These are phyloP conservation scores for Ecdyonurus torrentis DNA, from an alignment of 2,888 invertebrate species.

Conservation along the genomic window DNA sequence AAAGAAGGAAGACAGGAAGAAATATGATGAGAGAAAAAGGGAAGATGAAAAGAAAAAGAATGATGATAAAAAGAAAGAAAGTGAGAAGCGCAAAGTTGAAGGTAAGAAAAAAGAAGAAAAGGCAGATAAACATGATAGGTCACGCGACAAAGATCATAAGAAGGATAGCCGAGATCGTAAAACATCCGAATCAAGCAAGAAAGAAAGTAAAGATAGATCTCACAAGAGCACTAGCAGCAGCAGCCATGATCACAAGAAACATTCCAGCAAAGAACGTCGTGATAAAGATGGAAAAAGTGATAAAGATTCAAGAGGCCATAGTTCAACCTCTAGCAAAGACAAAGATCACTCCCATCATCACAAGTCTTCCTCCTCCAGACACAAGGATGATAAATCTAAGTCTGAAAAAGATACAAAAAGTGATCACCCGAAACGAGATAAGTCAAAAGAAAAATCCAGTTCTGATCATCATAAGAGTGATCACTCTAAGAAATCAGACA, in stretches of 20 bases:
- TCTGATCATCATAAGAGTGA: neutral
- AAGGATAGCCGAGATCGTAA: neutral
- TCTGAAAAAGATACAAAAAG: neutral
- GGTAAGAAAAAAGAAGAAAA: neutral
- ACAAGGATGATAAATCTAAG: neutral
- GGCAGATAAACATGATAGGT: neutral
- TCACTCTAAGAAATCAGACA: neutral
- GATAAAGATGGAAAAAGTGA: neutral
- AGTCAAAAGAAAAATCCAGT: neutral
- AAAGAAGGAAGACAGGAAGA: neutral
- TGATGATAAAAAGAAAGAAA: neutral
- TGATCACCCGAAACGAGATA: neutral
- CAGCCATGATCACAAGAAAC: neutral
- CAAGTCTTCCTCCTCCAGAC: neutral
- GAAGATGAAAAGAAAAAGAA: neutral
- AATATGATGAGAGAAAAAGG: too few species aligned
- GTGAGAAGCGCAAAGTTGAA: neutral
- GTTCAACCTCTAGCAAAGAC: neutral
- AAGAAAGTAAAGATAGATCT: neutral
- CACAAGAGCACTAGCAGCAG: neutral
- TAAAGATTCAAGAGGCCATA: neutral
- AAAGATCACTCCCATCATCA: neutral
- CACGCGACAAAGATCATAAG: neutral
- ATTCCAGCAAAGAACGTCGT: neutral
- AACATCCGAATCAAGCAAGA: neutral